These are phyloP conservation scores for Tapirus terrestris DNA, from an alignment of 2,113 vertebrate genomes.

Conservation along the genomic window DNA sequence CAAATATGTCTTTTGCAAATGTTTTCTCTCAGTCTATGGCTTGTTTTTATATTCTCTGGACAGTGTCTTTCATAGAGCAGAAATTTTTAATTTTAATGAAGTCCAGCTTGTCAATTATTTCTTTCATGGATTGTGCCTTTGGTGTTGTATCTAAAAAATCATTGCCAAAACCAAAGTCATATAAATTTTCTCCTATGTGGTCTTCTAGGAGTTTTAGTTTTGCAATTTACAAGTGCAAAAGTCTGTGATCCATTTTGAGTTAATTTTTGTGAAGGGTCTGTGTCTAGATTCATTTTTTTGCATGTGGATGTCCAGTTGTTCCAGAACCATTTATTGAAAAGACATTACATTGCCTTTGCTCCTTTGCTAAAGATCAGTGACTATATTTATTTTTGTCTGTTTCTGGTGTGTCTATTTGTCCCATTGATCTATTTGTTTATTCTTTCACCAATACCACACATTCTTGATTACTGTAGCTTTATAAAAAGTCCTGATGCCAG, in stretches of 20 bases:
- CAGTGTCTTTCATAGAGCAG: neutral
- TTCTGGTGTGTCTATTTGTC: too few relatives aligned
- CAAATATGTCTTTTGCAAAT: neutral
- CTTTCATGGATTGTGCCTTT: neutral
- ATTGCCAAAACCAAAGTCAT: neutral
- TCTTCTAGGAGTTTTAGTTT: neutral
- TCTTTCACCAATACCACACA: too few relatives aligned
- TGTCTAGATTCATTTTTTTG: neutral
- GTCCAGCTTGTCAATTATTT: neutral
- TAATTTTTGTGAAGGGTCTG: neutral
- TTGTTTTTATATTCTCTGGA: neutral
- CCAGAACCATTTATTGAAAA: neutral
- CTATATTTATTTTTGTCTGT: neutral
- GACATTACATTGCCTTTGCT: neutral
- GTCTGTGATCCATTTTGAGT: neutral
- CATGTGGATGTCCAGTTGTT: neutral
- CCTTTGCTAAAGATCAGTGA: neutral
- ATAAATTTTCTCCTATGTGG: neutral
- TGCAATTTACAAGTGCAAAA: neutral
- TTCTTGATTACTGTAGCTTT: too few relatives aligned
- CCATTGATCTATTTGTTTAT: too few relatives aligned
- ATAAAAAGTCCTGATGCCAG: too few relatives aligned
- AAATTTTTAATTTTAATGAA: neutral
- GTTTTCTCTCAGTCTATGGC: neutral
- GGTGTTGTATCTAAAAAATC: neutral